These are phyloP conservation scores for Lepilemur septentrionalis DNA, from an alignment of 2,797 vertebrate genomes.

Conservation along the genomic window DNA sequence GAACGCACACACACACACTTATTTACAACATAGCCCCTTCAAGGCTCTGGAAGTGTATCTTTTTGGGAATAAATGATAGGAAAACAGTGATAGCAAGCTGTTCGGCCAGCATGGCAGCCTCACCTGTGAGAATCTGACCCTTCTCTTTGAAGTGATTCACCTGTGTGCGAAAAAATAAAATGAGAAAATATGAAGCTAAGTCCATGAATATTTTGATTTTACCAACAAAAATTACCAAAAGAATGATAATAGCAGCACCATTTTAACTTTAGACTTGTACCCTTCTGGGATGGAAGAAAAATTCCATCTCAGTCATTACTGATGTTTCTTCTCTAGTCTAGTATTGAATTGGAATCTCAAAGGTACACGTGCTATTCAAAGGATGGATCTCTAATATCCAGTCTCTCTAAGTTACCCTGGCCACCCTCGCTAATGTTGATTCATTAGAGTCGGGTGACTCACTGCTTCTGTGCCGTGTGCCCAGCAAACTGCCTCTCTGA, in stretches of 20 bases:
- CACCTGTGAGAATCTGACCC: not conserved
- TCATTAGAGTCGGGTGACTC: not conserved
- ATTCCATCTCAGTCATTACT: not conserved
- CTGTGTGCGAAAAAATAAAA: not conserved
- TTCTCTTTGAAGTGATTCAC: not conserved
- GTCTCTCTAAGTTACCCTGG: too few species aligned
- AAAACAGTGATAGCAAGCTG: not conserved
- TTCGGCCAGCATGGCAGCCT: not conserved
- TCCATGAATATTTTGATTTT: not conserved
- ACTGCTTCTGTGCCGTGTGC: not conserved
- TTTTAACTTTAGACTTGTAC: not conserved
- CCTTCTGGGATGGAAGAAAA: not conserved
- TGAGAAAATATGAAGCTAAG: not conserved
- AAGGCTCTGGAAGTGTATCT: not conserved
- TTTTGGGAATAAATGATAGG: not conserved
- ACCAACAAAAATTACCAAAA: not conserved
- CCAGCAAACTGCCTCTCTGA: not conserved
- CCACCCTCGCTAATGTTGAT: not conserved
- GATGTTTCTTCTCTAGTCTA: not conserved
- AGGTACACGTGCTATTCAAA: accelerated
- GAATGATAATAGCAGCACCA: not conserved
- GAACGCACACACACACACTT: not conserved
- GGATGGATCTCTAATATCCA: not conserved
- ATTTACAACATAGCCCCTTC: not conserved
- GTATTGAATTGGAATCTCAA: not conserved